phyloP scores from a whole-genome alignment of 2,113 vertebrate genomes.

The Microcebus murinus region DNA sequence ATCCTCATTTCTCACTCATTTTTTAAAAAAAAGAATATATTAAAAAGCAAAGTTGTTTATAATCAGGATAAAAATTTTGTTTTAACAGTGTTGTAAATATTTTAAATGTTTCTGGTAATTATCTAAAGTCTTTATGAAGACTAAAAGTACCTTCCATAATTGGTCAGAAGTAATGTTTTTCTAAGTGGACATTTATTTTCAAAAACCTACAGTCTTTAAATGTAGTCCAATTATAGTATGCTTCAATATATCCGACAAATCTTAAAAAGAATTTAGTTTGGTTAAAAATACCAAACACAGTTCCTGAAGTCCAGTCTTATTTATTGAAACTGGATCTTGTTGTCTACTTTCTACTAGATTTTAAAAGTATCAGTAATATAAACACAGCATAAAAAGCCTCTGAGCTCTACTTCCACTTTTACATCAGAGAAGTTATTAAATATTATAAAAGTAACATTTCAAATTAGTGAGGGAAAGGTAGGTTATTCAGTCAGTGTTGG shows the following conservation, averaged over 20 bases:
- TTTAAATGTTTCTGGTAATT: constrained; percentile 40
- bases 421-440: constrained; percentile 28
- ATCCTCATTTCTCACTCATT: background rate
- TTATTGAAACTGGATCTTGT: constrained; percentile 38
- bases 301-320: constrained; percentile 3
- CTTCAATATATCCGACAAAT: constrained; percentile 49
- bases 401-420: background rate
- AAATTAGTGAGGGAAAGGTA: constrained; percentile 1
- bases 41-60: background rate
- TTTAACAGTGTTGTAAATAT: constrained; percentile 1
- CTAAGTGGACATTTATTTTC: constrained; percentile 22
- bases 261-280: constrained; percentile 49
- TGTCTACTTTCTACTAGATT: constrained; percentile 22
- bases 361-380: constrained; percentile 11
- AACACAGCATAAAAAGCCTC: background rate
- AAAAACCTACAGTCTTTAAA: constrained; percentile 31
- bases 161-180: constrained; percentile 40
- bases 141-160: constrained; percentile 26
- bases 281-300: constrained; percentile 31
- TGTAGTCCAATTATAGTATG: background rate
- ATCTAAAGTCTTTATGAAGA: constrained; percentile 23
- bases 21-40: background rate
- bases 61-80: background rate
- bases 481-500: constrained; percentile 12
- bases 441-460: constrained; percentile 36